Evolutionary conservation across 2,888 invertebrate species (phyloP).

Genomic region (Drosophila barbarae): DNA sequence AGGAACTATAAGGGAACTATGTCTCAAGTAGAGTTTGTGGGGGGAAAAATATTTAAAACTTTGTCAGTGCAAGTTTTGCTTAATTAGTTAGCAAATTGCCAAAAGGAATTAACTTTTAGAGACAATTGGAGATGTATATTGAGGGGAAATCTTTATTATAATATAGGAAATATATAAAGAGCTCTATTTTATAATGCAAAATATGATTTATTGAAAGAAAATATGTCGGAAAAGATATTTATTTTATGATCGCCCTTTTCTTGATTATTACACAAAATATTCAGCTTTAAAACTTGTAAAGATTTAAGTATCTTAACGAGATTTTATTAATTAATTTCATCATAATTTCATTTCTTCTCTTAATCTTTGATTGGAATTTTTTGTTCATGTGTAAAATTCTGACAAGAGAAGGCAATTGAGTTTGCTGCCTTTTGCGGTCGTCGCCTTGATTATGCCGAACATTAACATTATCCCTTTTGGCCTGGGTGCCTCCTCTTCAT

Average conservation of each 20-base stretch:
- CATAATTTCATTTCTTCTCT: no score
- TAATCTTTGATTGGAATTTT: not conserved
- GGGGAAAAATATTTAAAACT: not conserved
- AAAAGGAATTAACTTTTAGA: not conserved
- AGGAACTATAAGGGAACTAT: not conserved
- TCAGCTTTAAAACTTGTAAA: no score
- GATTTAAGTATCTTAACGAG: no score
- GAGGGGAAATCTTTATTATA: not conserved
- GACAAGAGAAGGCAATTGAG: slow-evolving; percentile 44
- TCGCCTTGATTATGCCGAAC: slow-evolving; percentile 49
- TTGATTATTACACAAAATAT: no score
- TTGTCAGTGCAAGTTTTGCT: not conserved
- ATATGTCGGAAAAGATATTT: no score
- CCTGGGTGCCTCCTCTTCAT: slow-evolving; percentile 22
- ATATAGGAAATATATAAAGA: not conserved
- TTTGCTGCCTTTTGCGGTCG: slow-evolving; percentile 35
- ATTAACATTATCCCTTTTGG: slow-evolving; percentile 64
- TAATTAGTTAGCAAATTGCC: not conserved
- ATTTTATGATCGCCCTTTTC: no score
- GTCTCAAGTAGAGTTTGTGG: not conserved
- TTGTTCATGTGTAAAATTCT: slow-evolving; percentile 6
- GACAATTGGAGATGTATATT: not conserved
- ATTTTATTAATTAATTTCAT: no score
- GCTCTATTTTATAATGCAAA: not conserved
- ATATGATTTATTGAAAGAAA: no score